phyloP scores from a whole-genome alignment of 2,888 invertebrate genomes.

The Hetaerina titia region DNA sequence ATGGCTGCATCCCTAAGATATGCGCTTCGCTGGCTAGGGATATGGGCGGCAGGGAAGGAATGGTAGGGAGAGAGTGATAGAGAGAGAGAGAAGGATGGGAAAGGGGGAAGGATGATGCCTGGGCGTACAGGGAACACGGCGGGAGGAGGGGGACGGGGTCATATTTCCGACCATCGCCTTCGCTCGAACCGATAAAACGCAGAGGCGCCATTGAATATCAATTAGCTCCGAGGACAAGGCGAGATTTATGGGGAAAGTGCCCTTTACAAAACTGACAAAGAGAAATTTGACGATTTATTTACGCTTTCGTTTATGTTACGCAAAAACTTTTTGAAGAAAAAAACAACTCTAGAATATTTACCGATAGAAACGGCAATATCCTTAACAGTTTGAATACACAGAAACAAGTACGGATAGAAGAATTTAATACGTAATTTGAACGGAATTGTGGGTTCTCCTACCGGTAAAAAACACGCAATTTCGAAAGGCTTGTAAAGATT shows the following conservation, averaged over 20 bases:
- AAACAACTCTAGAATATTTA: neutral
- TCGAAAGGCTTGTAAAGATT: no score
- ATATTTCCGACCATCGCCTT: conserved; percentile 19
- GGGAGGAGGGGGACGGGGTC: neutral
- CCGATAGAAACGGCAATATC: neutral
- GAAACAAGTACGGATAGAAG: no score
- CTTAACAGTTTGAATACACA: no score
- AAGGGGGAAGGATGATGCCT: neutral
- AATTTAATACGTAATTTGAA: no score
- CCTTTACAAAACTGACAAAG: conserved; percentile 25
- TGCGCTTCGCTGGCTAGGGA: neutral
- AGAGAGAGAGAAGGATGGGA: neutral
- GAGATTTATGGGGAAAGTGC: conserved; percentile 39
- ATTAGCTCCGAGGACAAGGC: conserved; percentile 26
- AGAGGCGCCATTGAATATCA: conserved; percentile 34
- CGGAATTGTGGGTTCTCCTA: no score
- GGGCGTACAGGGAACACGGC: neutral
- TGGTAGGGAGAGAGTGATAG: neutral
- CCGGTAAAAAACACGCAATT: no score
- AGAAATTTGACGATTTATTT: conserved; percentile 30
- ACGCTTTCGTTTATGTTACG: neutral
- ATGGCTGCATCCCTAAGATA: conserved; percentile 42
- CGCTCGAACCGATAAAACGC: conserved; percentile 22
- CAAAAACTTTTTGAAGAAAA: neutral
- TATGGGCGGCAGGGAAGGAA: neutral